Percentiles rank a stretch among this genome's conserved stretches.
Conservation (phyloP, 2,888 invertebrate species). For the Phorcus lineatus region DNA sequence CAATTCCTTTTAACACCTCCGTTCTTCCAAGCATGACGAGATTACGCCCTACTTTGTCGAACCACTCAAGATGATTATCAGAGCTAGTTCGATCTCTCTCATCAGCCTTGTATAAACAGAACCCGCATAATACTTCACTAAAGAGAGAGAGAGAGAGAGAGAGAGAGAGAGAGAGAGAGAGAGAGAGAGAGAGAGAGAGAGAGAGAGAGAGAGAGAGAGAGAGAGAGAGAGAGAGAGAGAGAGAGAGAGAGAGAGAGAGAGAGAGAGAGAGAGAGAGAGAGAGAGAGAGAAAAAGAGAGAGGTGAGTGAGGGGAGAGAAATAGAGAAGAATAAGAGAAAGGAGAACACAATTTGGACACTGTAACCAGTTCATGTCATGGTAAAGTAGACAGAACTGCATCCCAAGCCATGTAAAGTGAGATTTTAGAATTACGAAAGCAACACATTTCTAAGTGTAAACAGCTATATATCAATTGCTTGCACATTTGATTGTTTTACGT, state of each 20-base stretch:
- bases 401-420: no score
- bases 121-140: no score
- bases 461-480: no score
- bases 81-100: no score
- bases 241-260: neutral
- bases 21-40: neutral
- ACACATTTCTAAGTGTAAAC: no score
- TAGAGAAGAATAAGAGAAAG: neutral
- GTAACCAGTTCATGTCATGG: no score
- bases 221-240: slow-evolving; percentile 21
- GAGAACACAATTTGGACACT: neutral
- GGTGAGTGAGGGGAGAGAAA: neutral
- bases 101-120: no score
- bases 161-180: neutral
- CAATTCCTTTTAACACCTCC: neutral
- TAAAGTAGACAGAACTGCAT: no score
- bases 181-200: slow-evolving; percentile 25
- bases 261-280: neutral
- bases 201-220: slow-evolving; percentile 12
- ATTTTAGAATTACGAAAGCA: no score
- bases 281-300: neutral
- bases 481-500: no score
- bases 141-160: neutral
- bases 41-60: no score
- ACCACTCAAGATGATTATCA: no score